A percentile compares a stretch with the other conserved stretches of the same genome.
Conservation (phyloP, 2,797 vertebrate genomes). For the Sandelia bainsii region DNA sequence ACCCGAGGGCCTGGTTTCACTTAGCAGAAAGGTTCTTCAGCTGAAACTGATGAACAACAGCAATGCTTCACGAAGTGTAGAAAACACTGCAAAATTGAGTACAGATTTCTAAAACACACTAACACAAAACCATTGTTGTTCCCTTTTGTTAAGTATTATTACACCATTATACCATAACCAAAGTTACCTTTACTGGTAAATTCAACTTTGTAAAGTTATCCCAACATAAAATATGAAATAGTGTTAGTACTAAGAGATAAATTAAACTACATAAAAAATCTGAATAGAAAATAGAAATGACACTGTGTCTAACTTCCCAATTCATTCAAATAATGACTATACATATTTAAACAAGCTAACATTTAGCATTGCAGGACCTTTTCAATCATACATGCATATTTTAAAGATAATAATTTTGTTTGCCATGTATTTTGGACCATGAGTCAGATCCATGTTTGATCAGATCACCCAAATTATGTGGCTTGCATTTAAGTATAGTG, state of each 20-base stretch:
- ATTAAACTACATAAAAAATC: neutral
- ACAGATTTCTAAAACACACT: constrained; percentile 7
- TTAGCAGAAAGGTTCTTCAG: constrained; percentile 73
- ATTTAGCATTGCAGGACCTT: neutral
- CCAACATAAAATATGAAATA: neutral
- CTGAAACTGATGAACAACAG: constrained; percentile 65
- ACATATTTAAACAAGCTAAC: neutral
- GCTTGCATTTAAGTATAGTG: constrained; percentile 7
- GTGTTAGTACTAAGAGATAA: neutral
- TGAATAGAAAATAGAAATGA: neutral
- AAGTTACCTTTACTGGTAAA: neutral
- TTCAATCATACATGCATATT: neutral
- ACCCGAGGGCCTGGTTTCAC: constrained; percentile 82
- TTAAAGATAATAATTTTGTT: neutral
- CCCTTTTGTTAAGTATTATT: neutral
- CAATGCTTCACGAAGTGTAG: constrained; percentile 41
- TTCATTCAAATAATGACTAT: neutral
- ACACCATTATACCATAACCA: neutral
- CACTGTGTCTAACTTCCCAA: no score
- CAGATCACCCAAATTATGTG: neutral
- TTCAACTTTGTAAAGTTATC: neutral
- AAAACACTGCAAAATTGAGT: constrained; percentile 30
- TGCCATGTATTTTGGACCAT: neutral
- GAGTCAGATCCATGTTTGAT: constrained; percentile 10
- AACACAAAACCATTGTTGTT: neutral